These are phyloP conservation scores for Morpho achilles DNA, from an alignment of 2,888 invertebrate genomes.

Conservation along the genomic window DNA sequence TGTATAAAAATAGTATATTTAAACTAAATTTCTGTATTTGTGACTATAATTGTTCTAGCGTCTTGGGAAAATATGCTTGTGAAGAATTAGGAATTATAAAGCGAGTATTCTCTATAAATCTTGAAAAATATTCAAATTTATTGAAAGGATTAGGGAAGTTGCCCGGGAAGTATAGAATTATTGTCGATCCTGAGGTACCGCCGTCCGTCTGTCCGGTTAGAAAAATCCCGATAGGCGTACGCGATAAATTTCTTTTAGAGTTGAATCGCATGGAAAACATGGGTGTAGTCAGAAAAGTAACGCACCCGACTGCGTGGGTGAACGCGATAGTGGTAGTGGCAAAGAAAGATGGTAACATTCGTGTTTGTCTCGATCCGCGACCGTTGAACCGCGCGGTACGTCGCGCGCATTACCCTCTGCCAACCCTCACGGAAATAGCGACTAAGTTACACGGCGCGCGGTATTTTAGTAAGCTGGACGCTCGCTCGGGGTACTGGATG, in stretches of 20 bases:
- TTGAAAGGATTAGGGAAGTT: slow-evolving; percentile 8
- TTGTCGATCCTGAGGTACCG: neutral
- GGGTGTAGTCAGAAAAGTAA: slow-evolving; percentile 17
- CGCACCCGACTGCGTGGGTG: slow-evolving; percentile 10
- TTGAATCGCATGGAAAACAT: slow-evolving; percentile 14
- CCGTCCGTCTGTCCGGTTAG: slow-evolving; percentile 4
- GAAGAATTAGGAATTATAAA: slow-evolving; percentile 13
- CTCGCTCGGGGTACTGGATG: slow-evolving; percentile 30
- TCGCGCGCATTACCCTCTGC: neutral
- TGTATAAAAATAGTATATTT: slow-evolving; percentile 15
- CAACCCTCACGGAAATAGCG: slow-evolving; percentile 26
- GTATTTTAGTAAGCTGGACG: slow-evolving; percentile 27
- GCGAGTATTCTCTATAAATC: neutral
- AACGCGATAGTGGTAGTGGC: slow-evolving; percentile 7
- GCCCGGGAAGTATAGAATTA: slow-evolving; percentile 13
- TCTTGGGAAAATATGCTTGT: slow-evolving; percentile 17
- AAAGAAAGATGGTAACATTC: slow-evolving; percentile 17
- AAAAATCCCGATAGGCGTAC: slow-evolving; percentile 13
- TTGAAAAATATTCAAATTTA: neutral
- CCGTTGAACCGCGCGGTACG: neutral
- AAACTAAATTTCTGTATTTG: slow-evolving; percentile 16
- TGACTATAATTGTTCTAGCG: slow-evolving; percentile 13
- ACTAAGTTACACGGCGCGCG: slow-evolving; percentile 18
- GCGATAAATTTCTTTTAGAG: slow-evolving; percentile 12
- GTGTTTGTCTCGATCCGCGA: slow-evolving; percentile 1